Evolutionary conservation across 2,888 invertebrate genomes (phyloP).

Genomic region (Xylota segnis): DNA sequence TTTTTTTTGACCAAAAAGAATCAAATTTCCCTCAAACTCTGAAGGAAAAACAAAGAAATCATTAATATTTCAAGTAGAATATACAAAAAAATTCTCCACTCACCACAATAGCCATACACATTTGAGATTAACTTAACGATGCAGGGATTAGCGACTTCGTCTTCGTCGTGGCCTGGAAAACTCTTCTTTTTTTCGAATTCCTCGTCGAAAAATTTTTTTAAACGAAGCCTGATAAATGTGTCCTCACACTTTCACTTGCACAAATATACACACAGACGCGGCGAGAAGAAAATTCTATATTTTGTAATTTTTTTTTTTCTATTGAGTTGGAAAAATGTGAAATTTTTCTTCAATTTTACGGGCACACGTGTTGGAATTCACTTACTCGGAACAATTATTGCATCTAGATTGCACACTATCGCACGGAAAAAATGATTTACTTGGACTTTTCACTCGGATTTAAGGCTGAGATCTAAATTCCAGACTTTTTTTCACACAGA

Average conservation of each 20-base stretch:
- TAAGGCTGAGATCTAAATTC: slow-evolving; percentile 7
- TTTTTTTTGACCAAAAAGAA: slow-evolving; percentile 8
- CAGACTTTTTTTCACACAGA: slow-evolving; percentile 41
- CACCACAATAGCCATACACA: slow-evolving; percentile 95
- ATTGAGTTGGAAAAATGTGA: neutral
- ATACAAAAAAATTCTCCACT: slow-evolving; percentile 83
- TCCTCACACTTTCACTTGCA: slow-evolving; percentile 63
- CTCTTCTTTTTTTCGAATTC: slow-evolving; percentile 13
- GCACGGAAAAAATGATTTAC: slow-evolving; percentile 7
- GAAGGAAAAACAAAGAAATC: neutral
- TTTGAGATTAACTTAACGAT: slow-evolving; percentile 84
- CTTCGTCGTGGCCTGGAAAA: slow-evolving; percentile 56
- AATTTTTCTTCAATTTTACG: neutral
- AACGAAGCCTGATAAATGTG: slow-evolving; percentile 45
- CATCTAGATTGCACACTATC: slow-evolving; percentile 17
- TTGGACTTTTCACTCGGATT: slow-evolving; percentile 18
- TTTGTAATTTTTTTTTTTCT: neutral
- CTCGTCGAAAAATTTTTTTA: neutral
- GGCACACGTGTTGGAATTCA: slow-evolving; percentile 1
- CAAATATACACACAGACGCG: slow-evolving; percentile 20
- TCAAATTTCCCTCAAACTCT: neutral
- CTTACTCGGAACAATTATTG: neutral
- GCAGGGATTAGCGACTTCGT: slow-evolving; percentile 63
- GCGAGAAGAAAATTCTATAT: slow-evolving; percentile 7
- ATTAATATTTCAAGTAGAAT: slow-evolving; percentile 16